Evolutionary conservation across 2,797 vertebrate species (phyloP).

Genomic region (Rhinichthys osculus): DNA sequence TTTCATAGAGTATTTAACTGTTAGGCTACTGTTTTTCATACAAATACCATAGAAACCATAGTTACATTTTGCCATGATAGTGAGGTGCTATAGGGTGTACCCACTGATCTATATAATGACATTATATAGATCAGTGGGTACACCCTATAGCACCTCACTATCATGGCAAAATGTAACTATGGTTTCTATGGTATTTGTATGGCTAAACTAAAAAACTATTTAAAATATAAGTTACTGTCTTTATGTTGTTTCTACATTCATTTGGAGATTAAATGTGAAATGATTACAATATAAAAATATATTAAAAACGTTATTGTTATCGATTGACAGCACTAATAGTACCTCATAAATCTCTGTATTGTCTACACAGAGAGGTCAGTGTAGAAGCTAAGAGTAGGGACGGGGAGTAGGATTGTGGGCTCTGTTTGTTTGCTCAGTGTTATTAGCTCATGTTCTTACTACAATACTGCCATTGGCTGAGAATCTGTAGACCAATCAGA

Average conservation of each 20-base stretch:
- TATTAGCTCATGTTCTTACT: constrained; percentile 4
- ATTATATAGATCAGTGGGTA: no score
- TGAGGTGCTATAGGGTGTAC: no score
- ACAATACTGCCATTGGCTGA: neutral
- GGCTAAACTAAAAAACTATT: no score
- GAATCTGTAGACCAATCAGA: neutral
- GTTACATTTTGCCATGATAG: no score
- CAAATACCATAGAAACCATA: no score
- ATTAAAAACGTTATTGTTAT: no score
- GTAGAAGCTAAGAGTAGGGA: neutral
- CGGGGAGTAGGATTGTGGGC: neutral
- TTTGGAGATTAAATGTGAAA: neutral
- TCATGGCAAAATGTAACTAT: no score
- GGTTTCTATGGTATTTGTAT: no score
- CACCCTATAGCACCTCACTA: no score
- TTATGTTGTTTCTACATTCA: neutral
- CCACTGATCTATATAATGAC: no score
- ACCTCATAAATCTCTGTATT: neutral
- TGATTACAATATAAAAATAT: neutral
- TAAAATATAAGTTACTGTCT: neutral
- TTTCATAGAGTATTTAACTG: no score
- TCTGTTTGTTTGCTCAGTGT: constrained; percentile 8
- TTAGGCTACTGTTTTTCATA: no score
- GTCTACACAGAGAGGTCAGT: neutral
- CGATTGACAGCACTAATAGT: neutral